Percentiles rank a stretch among this genome's conserved stretches.
These are phyloP conservation scores for Polymixis lichenea DNA, from an alignment of 2,888 invertebrate genomes.

Conservation along the genomic window DNA sequence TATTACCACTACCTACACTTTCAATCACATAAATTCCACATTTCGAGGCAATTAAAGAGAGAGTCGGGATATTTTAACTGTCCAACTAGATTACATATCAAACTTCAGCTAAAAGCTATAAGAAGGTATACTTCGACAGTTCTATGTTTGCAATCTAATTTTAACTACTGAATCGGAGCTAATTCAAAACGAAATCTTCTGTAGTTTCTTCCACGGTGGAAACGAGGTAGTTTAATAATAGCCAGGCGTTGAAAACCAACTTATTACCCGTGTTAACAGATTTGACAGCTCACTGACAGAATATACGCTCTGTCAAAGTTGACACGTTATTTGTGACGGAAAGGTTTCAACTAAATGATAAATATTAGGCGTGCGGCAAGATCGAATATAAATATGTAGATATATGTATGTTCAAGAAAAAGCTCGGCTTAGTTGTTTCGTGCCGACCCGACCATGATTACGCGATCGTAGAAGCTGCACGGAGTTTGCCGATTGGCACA, in stretches of 20 bases:
- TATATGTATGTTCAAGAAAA: background rate
- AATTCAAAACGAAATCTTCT: constrained; percentile 24
- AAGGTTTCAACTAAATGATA: constrained; percentile 13
- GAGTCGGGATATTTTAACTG: background rate
- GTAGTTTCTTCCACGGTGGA: background rate
- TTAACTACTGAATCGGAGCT: background rate
- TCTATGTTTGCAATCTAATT: no score
- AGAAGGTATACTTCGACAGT: background rate
- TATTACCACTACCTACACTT: no score
- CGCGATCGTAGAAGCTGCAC: background rate
- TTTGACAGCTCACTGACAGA: constrained; percentile 64
- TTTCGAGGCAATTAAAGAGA: no score
- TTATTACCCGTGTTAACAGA: constrained; percentile 67
- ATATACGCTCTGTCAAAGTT: constrained; percentile 30
- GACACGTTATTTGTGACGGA: constrained; percentile 11
- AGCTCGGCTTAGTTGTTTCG: no score
- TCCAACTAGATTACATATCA: background rate
- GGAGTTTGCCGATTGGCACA: no score
- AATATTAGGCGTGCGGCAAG: background rate
- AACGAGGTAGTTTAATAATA: constrained; percentile 48
- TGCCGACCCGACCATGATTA: background rate
- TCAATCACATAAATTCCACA: no score
- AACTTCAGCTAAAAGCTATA: background rate
- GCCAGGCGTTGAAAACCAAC: constrained; percentile 55
- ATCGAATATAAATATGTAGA: background rate